Evolutionary conservation across 2,888 invertebrate genomes (phyloP), one percentile per base, ranked within the genome.

Genomic region (Parelbella ahira): DNA sequence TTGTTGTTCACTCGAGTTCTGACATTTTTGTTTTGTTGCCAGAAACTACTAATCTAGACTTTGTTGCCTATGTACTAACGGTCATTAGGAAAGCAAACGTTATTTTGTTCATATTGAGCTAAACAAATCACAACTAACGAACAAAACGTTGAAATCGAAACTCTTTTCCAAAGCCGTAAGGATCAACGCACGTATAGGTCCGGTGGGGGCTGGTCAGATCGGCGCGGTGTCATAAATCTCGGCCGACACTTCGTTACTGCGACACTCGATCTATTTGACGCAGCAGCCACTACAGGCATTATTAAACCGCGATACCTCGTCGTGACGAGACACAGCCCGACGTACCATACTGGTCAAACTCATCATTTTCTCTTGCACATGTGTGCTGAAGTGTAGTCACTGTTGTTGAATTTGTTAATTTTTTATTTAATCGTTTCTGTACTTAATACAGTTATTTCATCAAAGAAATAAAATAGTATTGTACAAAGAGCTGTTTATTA

Each of bases 191-290:
- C 6, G n/a, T 2, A 12, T 5, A 5, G 10, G 33, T 27, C 6
- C n/a, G 3, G 20, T 20, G n/a, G 12, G 13, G 33, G 32, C 25
- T 9, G 12, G 42, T 23, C 42, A 28, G 42, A 34, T 42, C 41
- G 28, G 10, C 27, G 20, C 29, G 21, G 15, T 28, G 42, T 34
- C 34, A 34, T 34, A 28, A 42, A 42, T 42, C 34, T 34, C 28
- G 6, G 28, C 11, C 42, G 42, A 42, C 34, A 34, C 42, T 34
- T 42, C 42, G 42, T 42, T 42, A 34, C 34, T 11, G 21, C 23
- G 42, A 42, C 42, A 28, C 34, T 42, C 34, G 34, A 42, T 42
- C 34, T 41, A 41, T 41, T 33, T 33, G 33, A 41, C 41, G 20
- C 20, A 9, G 15, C 13, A 11, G 18, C 9, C 25, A 30, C 30